A percentile compares a stretch with the other conserved stretches of the same genome.
Conservation (phyloP, 2,888 invertebrate genomes). For the Junonia oenone region DNA sequence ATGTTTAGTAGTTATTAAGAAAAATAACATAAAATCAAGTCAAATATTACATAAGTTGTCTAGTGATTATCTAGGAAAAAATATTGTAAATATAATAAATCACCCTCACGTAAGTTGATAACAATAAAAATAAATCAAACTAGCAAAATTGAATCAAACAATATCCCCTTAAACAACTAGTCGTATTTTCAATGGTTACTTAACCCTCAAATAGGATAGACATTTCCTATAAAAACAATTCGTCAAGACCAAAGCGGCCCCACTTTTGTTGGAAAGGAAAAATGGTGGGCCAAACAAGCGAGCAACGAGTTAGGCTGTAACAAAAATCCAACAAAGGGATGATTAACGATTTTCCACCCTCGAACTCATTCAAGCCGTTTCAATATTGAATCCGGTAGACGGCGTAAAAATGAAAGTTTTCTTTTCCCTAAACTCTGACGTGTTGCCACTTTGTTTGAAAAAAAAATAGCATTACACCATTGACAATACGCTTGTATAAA, state of each 20-base stretch:
- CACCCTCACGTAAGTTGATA: not conserved
- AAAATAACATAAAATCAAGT: no score
- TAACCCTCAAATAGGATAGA: conserved; percentile 25
- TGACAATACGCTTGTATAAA: not conserved
- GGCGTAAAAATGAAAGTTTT: conserved; percentile 77
- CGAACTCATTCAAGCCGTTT: conserved; percentile 75
- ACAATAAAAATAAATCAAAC: not conserved
- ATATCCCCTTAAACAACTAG: conserved; percentile 19
- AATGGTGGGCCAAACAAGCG: conserved; percentile 75
- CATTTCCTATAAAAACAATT: conserved; percentile 63
- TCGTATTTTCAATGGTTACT: conserved; percentile 4
- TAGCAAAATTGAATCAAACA: conserved; percentile 4
- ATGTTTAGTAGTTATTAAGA: no score
- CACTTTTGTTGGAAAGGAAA: conserved; percentile 72
- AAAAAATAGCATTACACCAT: conserved; percentile 6
- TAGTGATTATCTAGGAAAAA: no score
- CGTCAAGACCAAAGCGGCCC: conserved; percentile 66
- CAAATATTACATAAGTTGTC: no score
- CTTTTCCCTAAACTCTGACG: conserved; percentile 54
- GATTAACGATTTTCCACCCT: conserved; percentile 77
- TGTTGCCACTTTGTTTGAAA: conserved; percentile 37
- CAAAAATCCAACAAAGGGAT: conserved; percentile 79
- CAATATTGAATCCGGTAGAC: conserved; percentile 79
- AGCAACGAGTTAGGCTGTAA: conserved; percentile 78
- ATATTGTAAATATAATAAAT: no score